Percentiles rank a stretch among this genome's conserved stretches.
phyloP scores from a whole-genome alignment of 2,797 vertebrate species.

The Poeciliopsis presidionis region DNA sequence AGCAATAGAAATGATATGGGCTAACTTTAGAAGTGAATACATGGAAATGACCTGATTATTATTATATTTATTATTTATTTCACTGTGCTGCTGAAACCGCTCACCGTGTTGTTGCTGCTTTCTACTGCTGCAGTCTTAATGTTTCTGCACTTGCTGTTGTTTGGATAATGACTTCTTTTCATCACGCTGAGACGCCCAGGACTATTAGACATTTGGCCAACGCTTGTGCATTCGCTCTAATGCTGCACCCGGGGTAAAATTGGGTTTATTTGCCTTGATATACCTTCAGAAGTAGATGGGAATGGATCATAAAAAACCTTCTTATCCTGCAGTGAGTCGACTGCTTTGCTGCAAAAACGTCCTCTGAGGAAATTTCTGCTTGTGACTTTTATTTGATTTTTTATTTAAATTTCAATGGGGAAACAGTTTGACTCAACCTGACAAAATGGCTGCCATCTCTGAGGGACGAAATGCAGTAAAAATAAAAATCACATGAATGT shows the following conservation, averaged over 20 bases:
- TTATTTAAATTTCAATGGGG: slow-evolving; percentile 47
- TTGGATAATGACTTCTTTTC: background rate
- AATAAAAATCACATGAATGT: slow-evolving; percentile 10
- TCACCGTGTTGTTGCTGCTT: background rate
- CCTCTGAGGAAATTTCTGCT: slow-evolving; percentile 55
- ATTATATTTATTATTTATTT: background rate
- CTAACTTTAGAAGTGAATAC: background rate
- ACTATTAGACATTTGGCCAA: background rate
- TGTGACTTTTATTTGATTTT: slow-evolving; percentile 63
- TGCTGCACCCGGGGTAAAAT: background rate
- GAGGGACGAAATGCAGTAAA: slow-evolving; percentile 23
- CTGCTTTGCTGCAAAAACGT: slow-evolving; percentile 26
- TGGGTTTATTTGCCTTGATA: slow-evolving; percentile 2
- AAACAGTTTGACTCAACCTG: slow-evolving; percentile 46
- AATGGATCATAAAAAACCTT: slow-evolving; percentile 38
- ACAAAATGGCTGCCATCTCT: slow-evolving; percentile 51
- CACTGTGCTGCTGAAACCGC: background rate
- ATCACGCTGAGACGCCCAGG: background rate
- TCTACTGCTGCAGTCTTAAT: background rate
- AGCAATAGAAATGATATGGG: background rate
- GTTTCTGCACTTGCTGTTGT: background rate
- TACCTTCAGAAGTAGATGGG: slow-evolving; percentile 33
- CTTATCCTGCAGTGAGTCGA: slow-evolving; percentile 12
- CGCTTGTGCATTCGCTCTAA: background rate
- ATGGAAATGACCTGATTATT: background rate